phyloP scores from a whole-genome alignment of 2,797 vertebrate species.

The Sciurus vulgaris region DNA sequence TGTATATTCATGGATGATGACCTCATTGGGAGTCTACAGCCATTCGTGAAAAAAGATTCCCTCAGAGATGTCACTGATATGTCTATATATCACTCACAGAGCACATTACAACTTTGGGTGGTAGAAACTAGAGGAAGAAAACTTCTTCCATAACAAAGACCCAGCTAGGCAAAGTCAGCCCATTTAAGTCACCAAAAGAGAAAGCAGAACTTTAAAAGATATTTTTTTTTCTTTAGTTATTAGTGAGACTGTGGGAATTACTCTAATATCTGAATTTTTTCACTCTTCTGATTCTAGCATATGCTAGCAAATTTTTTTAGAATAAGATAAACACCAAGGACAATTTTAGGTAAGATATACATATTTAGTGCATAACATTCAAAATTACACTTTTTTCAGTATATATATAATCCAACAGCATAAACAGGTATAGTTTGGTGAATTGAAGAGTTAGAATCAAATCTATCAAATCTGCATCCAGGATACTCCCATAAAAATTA shows the following conservation, averaged over 20 bases:
- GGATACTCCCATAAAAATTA: neutral
- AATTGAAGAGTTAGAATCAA: neutral
- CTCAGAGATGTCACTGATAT: neutral
- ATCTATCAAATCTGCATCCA: neutral
- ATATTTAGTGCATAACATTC: neutral
- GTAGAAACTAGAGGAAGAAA: neutral
- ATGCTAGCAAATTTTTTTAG: conserved; percentile 27
- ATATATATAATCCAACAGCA: conserved; percentile 7
- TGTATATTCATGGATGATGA: conserved; percentile 46
- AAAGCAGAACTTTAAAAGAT: conserved; percentile 3
- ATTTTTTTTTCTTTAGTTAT: conserved; percentile 3
- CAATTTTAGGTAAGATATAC: neutral
- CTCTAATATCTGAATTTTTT: conserved; percentile 2
- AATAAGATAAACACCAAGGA: no score
- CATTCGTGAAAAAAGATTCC: conserved; percentile 49
- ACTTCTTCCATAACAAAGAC: neutral
- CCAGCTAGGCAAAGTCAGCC: neutral
- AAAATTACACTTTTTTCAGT: neutral
- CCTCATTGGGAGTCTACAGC: conserved; percentile 22
- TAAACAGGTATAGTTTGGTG: neutral
- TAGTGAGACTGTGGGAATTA: neutral
- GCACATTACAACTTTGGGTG: neutral
- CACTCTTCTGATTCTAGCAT: conserved; percentile 18
- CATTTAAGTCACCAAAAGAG: neutral
- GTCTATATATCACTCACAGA: neutral